Base-by-base conservation (phyloP, 1,140 invertebrate species). In the Zaprionus taronus region DNA sequence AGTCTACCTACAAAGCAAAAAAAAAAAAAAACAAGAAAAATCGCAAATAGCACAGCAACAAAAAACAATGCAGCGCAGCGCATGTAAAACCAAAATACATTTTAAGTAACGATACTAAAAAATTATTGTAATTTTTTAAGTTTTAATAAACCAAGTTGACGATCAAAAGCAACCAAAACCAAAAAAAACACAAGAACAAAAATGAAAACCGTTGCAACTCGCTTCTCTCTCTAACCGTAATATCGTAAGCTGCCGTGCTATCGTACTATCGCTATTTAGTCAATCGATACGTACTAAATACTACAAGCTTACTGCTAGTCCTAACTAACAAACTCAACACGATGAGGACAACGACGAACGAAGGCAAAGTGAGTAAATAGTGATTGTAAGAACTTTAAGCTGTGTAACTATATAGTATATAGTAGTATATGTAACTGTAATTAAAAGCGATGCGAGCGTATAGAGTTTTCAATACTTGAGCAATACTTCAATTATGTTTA, bases 21-120 rank as follows among this genome's bases (percentile, higher is more conserved):
- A 41, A 41, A 41, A 41, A 41, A 9, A n/a, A 56, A 56, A 7
- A 56, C n/a, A n/a, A n/a, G n/a, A 24, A 51, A 67, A 73, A 70
- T 63, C 62, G 62, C 75, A 80, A 62, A 80, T 24, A 73, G 63
- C 67, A 79, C 73, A 80, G 71, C 65, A 80, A 67, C 58, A 67
- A 81, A 68, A 62, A 65, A 90, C 41, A 47, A 47, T 47, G 41
- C 41, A 47, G 85, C 85, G 85, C 79, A 90, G 85, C 81, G 85
- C 85, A 90, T 90, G 85, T 90, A 90, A 90, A 90, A 90, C 85
- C 85, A 90, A 90, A 90, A 85, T 90, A 85, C 82, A 68, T 79
- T 81, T 47, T 90, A 90, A 90, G 86, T 82, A 90, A 80, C 81
- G 26, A 26, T 81, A 90, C 81, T 76, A 90, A 81, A 47, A 47